A percentile compares a stretch with the other conserved stretches of the same genome.
These are phyloP conservation scores for Brachystomella parvula DNA, from an alignment of 1,140 invertebrate genomes.

Conservation along the genomic window DNA sequence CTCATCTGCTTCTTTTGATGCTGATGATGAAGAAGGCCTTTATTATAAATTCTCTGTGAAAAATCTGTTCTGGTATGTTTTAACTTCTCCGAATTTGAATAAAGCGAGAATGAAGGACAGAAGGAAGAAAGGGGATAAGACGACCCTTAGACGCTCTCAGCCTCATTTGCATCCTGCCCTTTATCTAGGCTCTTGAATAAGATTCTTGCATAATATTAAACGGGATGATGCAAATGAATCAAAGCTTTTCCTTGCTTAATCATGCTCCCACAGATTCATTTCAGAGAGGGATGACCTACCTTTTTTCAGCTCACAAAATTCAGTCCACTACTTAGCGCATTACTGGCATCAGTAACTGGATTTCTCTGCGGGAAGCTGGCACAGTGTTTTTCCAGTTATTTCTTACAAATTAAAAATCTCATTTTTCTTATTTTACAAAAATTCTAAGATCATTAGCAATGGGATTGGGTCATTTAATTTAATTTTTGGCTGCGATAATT, in stretches of 20 bases:
- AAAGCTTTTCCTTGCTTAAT: not conserved
- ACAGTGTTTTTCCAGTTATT: not conserved
- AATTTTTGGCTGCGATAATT: no score
- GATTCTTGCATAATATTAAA: slow-evolving; percentile 5
- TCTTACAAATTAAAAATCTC: not conserved
- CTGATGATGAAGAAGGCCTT: not conserved
- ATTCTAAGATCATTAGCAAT: no score
- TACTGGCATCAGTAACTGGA: not conserved
- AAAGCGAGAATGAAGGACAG: no score
- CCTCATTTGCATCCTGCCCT: slow-evolving; percentile 6
- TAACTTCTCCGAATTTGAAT: no score
- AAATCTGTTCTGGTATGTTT: not conserved
- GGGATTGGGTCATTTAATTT: no score
- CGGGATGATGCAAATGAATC: not conserved
- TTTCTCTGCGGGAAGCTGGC: not conserved
- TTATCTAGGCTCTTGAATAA: not conserved
- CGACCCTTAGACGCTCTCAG: not conserved
- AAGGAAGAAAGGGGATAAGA: no score
- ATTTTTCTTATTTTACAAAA: not conserved
- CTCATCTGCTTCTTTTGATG: not conserved
- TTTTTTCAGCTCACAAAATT: not conserved
- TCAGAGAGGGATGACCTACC: not conserved
- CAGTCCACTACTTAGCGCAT: not conserved
- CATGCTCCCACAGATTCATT: not conserved
- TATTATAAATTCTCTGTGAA: not conserved